Conservation (phyloP, 2,888 invertebrate genomes). For the Trichogramma evanescens region DNA sequence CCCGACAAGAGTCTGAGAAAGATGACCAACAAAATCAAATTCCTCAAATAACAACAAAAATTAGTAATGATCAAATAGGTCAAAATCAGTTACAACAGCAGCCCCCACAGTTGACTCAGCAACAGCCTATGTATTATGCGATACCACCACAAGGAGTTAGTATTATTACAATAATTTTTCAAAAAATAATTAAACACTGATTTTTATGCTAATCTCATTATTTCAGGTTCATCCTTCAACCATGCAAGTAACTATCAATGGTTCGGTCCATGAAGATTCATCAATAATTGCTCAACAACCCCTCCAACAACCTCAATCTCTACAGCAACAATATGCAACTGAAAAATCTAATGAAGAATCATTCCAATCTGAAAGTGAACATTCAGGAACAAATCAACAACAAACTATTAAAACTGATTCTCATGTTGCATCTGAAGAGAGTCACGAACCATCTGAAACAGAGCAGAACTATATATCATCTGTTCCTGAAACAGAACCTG, state of each 20-base stretch:
- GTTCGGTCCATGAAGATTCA: slow-evolving; percentile 44
- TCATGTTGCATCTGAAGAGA: slow-evolving; percentile 37
- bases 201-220: not conserved
- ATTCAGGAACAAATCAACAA: slow-evolving; percentile 27
- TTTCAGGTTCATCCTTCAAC: slow-evolving; percentile 40
- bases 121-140: slow-evolving; percentile 32
- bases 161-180: not conserved
- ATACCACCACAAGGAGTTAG: slow-evolving; percentile 34
- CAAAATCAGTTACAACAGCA: slow-evolving; percentile 25
- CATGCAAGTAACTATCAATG: slow-evolving; percentile 40
- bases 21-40: slow-evolving; percentile 51
- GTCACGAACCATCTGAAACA: slow-evolving; percentile 38
- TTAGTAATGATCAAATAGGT: slow-evolving; percentile 31
- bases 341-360: slow-evolving; percentile 36
- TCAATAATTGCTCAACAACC: slow-evolving; percentile 37
- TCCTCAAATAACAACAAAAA: slow-evolving; percentile 31
- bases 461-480: slow-evolving; percentile 35
- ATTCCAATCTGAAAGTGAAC: slow-evolving; percentile 40
- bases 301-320: slow-evolving; percentile 32
- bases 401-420: slow-evolving; percentile 34
- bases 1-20: slow-evolving; percentile 62
- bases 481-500: slow-evolving; percentile 44
- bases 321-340: slow-evolving; percentile 34
- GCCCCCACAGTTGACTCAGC: slow-evolving; percentile 33
- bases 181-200: not conserved